These are phyloP conservation scores for Epizoanthus illoricatus DNA, from an alignment of 92 coral and sea anemone species.

Conservation along the genomic window DNA sequence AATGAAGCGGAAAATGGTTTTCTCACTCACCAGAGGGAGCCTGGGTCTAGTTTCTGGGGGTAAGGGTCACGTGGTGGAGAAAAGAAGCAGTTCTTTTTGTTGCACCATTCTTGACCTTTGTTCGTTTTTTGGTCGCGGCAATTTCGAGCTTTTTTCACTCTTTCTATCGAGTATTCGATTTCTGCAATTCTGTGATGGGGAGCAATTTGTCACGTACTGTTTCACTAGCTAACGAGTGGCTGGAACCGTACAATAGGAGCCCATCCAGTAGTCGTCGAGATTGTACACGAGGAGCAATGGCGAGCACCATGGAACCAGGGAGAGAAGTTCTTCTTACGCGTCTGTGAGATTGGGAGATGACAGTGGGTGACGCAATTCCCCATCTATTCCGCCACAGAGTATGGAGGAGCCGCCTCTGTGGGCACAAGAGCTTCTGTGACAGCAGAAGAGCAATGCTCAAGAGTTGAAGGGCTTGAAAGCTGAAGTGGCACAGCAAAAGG, in stretches of 20 bases:
- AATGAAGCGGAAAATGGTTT: conserved; percentile 18
- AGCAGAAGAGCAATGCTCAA: conserved; percentile 40
- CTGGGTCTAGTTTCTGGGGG: no score
- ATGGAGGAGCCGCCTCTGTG: conserved; percentile 38
- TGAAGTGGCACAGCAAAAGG: conserved; percentile 14
- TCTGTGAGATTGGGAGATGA: conserved; percentile 7
- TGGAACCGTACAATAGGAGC: conserved; percentile 35
- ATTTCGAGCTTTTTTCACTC: conserved; percentile 5
- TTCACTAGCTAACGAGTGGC: conserved; percentile 33
- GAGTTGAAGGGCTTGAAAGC: conserved; percentile 40
- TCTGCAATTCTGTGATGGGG: conserved; percentile 12
- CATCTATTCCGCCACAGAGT: background rate
- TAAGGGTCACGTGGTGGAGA: no score
- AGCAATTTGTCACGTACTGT: conserved; percentile 16
- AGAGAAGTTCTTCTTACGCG: conserved; percentile 19
- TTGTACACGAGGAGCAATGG: conserved; percentile 18
- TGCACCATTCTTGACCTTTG: no score
- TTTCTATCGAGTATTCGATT: background rate
- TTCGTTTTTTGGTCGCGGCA: background rate
- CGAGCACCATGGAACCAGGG: background rate
- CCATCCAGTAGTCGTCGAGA: conserved; percentile 19
- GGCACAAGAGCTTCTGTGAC: conserved; percentile 42
- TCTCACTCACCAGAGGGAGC: conserved; percentile 29
- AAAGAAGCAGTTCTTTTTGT: no score
- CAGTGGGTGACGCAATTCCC: conserved; percentile 6